Evolutionary conservation across 2,113 vertebrate genomes (phyloP), one percentile per base, ranked within the genome.

Genomic region (Macroglossus sobrinus): DNA sequence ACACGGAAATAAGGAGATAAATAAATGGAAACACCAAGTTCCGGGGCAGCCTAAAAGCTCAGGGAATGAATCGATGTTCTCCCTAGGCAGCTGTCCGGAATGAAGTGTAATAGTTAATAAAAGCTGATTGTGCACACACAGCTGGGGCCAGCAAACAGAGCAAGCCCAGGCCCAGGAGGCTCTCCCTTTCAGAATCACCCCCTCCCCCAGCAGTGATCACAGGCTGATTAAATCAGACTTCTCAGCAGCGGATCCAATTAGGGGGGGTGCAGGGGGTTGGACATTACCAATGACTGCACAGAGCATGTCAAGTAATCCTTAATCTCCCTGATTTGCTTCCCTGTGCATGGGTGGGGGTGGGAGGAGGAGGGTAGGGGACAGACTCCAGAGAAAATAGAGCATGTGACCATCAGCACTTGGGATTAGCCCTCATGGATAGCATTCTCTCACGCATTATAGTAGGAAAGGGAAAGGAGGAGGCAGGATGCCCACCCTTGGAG

Each of bases 71-170:
- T 89, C 87, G 26, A 94, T 91, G 95, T 89, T 19, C 85, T 97
- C 98, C 86, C 1, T 81, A 71, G 98, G 98, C 98, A 98, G 98
- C 98, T 98, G 98, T 98, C 97, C 93, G 30, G 96, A 95, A 89
- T 93, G 98, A 94, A 93, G 97, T 91, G 96, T 61, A 43, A 63
- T 88, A 96, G 96, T 97, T 97, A 78, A 97, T 55, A 53, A 97
- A 96, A 96, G 97, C 97, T 96, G 97, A 96, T 84, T 96, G 98
- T 97, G 89, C 96, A 71, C 97, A 89, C 96, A 84, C 98, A 98
- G 98, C 98, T 98, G 98, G 93, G 98, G 96, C 98, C 97, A 22
- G 98, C 96, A 90, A 97, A 97, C 97, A 94, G 97, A 96, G 98
- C 97, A 94, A 96, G 96, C 91, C 28, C 47, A 45, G 95, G 96